Evolutionary conservation across 2,797 vertebrate species (phyloP).

Genomic region (Crocidura indochinensis): DNA sequence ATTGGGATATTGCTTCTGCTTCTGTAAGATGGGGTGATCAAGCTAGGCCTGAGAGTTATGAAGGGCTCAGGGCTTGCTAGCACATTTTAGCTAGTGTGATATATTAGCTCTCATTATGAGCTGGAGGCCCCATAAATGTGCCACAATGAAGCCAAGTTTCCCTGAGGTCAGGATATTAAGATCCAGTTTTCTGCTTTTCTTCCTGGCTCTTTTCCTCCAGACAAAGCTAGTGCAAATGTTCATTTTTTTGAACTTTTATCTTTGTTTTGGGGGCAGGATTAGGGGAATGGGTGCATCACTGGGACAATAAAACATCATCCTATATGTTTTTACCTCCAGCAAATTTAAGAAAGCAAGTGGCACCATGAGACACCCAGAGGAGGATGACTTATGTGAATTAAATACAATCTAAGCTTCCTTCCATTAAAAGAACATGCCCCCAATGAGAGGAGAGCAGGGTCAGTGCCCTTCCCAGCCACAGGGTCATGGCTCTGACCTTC

Average conservation of each 20-base stretch:
- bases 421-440: neutral
- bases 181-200: neutral
- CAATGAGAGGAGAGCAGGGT: too few species aligned
- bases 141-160: neutral
- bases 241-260: too few species aligned
- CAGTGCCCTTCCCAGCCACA: fast-evolving
- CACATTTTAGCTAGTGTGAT: neutral
- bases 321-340: neutral
- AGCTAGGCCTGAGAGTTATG: neutral
- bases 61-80: neutral
- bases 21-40: slow-evolving; percentile 32
- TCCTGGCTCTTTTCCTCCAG: neutral
- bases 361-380: neutral
- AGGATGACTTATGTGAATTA: neutral
- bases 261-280: too few species aligned
- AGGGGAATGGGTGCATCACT: neutral
- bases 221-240: neutral
- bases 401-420: neutral
- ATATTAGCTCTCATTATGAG: neutral
- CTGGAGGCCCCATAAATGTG: neutral
- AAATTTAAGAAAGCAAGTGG: neutral
- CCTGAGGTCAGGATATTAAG: neutral
- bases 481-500: too few species aligned
- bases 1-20: slow-evolving; percentile 4
- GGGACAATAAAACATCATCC: neutral